Evolutionary conservation across 1,140 invertebrate genomes (phyloP), one percentile per base, ranked within the genome.

Genomic region (Brachionus koreanus): DNA sequence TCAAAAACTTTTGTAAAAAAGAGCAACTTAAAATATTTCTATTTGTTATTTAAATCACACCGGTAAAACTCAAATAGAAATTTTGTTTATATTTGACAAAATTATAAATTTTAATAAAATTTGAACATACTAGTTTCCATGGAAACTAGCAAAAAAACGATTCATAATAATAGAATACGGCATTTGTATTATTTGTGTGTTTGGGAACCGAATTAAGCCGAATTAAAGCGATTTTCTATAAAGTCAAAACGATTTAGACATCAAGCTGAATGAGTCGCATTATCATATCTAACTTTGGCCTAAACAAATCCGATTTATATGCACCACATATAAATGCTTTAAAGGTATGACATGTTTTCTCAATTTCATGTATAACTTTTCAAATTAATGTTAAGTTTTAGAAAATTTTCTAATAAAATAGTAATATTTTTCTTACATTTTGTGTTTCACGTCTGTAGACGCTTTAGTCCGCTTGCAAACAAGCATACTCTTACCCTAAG

Each of bases 241-340:
- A 19, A 52, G n/a, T 7, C 2, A 57, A 57, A 19, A 57, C 49
- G 3, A 25, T 23, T 19, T 2, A 1, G 7, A 57, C 2, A 57
- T 19, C 19, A 16, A 19, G 19, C 49, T 23, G 65, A 39, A 69
- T 69, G 65, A 69, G 9, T 16, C 13, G 65, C 37, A 69, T 39
- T 39, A 69, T 19, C 37, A 35, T 16, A 39, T 69, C 65, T n/a
- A 69, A 74, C 29, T 74, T 49, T 25, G 69, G 69, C 43, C 69
- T 74, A 7, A 74, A 74, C 25, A 74, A 35, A 46, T 74, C 69
- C 12, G 69, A 74, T 74, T 74, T 74, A 74, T 74, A 74, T 46
- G 69, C 69, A 74, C 69, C 69, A 25, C 69, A 74, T 74, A 74
- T 74, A 74, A 49, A 74, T 74, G 39, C 39, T n/a, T 46, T 46